Conservation (phyloP, 2,113 vertebrate species). For the Aix galericulata region DNA sequence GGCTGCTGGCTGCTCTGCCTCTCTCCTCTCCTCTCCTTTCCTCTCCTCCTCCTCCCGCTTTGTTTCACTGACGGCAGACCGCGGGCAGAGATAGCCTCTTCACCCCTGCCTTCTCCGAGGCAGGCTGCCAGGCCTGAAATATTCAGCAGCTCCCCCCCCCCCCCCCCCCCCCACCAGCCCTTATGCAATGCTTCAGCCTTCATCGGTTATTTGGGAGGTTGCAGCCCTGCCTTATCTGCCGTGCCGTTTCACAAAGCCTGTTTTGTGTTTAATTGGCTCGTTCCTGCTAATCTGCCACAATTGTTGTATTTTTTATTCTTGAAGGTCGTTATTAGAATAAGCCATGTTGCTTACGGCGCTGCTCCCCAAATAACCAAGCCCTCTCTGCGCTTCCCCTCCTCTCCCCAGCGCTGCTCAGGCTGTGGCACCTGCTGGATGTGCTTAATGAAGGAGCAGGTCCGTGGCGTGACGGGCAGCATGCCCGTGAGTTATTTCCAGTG, state of each 20-base stretch:
- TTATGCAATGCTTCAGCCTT: conserved; percentile 12
- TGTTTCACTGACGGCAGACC: conserved; percentile 45
- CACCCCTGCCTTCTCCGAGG: conserved; percentile 33
- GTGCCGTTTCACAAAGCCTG: conserved; percentile 15
- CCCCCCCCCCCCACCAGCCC: background rate
- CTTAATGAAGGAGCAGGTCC: background rate
- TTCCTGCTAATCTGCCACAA: conserved; percentile 70
- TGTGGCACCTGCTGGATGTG: background rate
- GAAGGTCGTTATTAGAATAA: conserved; percentile 78
- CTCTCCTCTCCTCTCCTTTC: background rate
- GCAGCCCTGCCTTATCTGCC: conserved; percentile 49
- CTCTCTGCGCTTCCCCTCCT: background rate
- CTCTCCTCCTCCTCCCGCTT: background rate
- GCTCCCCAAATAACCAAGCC: conserved; percentile 4
- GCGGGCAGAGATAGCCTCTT: conserved; percentile 52
- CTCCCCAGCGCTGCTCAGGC: background rate
- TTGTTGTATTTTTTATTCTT: conserved; percentile 73
- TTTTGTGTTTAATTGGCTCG: conserved; percentile 75
- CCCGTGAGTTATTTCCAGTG: background rate
- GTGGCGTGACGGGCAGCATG: background rate
- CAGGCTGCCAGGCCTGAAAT: conserved; percentile 47
- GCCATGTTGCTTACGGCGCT: background rate
- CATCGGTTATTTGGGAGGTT: conserved; percentile 8
- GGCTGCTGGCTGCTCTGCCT: conserved; percentile 23
- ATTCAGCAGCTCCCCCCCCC: conserved; percentile 17